Percentiles rank a stretch among this genome's conserved stretches.
These are phyloP conservation scores for Cephus cinctus DNA, from an alignment of 1,140 invertebrate genomes.

Conservation along the genomic window DNA sequence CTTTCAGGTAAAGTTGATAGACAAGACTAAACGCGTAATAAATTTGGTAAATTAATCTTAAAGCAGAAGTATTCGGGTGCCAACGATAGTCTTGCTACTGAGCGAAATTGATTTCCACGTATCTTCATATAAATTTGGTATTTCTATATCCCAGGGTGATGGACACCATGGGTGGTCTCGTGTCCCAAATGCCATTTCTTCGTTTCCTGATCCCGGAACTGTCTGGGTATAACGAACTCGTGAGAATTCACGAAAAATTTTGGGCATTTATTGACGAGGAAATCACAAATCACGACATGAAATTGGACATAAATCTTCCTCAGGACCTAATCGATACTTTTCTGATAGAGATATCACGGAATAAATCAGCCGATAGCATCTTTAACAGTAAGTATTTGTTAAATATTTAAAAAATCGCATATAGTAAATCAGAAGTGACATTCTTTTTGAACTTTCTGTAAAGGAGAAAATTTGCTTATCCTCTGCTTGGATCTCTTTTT, in stretches of 20 bases:
- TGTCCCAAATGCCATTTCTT: conserved; percentile 67
- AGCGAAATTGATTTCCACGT: neutral
- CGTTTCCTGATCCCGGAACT: conserved; percentile 61
- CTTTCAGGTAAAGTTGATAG: conserved; percentile 50
- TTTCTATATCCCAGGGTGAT: conserved; percentile 39
- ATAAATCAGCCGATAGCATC: conserved; percentile 15
- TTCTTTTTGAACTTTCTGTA: neutral
- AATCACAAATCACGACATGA: conserved; percentile 58
- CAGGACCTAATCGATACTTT: conserved; percentile 72
- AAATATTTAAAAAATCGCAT: too few relatives aligned
- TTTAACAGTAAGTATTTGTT: conserved; percentile 18
- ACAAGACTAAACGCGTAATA: neutral
- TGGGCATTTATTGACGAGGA: conserved; percentile 52
- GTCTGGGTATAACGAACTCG: conserved; percentile 60
- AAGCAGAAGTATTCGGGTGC: too few relatives aligned
- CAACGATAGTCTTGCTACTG: neutral
- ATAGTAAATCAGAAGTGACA: conserved; percentile 14
- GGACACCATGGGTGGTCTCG: conserved; percentile 66
- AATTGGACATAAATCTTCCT: conserved; percentile 53
- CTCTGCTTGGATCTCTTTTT: conserved; percentile 70
- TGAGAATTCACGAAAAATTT: conserved; percentile 44
- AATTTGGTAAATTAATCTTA: neutral
- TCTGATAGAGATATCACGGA: conserved; percentile 59
- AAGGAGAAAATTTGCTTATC: conserved; percentile 65
- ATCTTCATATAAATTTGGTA: neutral